Evolutionary conservation across 1,140 invertebrate genomes (phyloP), one percentile per base, ranked within the genome.

Genomic region (Drosophila rhopaloa): DNA sequence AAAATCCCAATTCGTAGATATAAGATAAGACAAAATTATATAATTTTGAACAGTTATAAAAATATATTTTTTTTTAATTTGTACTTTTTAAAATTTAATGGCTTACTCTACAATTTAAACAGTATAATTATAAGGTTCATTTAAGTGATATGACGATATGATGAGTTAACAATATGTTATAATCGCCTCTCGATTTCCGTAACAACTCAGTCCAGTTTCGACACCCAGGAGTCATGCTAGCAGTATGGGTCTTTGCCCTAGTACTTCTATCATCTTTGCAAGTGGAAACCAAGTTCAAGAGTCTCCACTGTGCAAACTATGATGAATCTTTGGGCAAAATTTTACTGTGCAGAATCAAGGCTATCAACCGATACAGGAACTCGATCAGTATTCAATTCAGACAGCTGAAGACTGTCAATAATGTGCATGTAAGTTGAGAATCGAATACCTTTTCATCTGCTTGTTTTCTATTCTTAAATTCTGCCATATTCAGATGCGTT

Each of bases 231-330:
- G 27, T 11, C 35, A 70, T 70, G 50, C 32, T 41, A 27, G 35
- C 29, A 8, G 43, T 27, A n/a, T 9, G 38, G 16, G 19, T 67
- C 10, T 38, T 70, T 7, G 50, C 41, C 10, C 27, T 70, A 4
- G 27, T 70, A 6, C 16, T 71, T 9, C 16, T 40, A 3, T 57
- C 10, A n/a, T 14, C 46, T 9, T 24, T 58, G 53, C 51, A 68
- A 13, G 63, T 76, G 46, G 59, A 76, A 27, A 7, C 60, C 29
- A 75, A 76, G 24, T 75, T 66, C 38, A 75, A 76, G 41, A 66
- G 51, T 46, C 73, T 76, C 4, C 47, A 75, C 37, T 76, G 73
- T 13, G 35, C 37, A 2, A 41, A 63, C 13, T 51, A 66, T 16
- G 41, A 75, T 11, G 63, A 46, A 10, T 9, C 47, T 1, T 32